Base-by-base conservation (phyloP, 2,888 invertebrate species). In the Trichogramma evanescens region DNA sequence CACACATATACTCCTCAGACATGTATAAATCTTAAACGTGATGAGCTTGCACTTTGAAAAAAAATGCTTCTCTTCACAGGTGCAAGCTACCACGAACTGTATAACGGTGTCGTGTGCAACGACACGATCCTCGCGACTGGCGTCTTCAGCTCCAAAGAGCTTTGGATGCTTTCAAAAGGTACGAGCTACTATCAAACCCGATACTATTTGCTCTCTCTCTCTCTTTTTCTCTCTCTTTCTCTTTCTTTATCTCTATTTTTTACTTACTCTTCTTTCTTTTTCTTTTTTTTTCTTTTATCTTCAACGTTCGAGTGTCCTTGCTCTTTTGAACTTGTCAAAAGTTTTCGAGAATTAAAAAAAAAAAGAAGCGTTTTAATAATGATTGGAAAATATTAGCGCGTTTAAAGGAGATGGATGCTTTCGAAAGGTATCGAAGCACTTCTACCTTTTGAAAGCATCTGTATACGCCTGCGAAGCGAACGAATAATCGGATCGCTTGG, bases 51-150 rank as follows among this genome's bases (percentile, higher is more conserved):
- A 13, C 8, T 48, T 48, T 48, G 6, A 48, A 9, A 46, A 46
- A 9, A n/a, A 70, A 73, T 75, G 76, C 74, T 70, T 77, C 71
- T 77, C 75, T 78, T 77, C 74, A 72, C 76, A 77, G 77, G 77
- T 78, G 71, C 76, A 75, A 75, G 78, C 71, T 78, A 78, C 75
- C 93, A 94, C 86, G 95, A 95, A 86, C 93, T 95, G 78, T 95
- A 95, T 86, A 95, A 95, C 83, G 95, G 95, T 80, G 95, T 96
- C 80, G 91, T 95, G 82, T 95, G 95, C 87, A 95, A 95, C 86
- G 95, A 97, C 86, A 96, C 96, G 81, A 97, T 98, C 83, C 88
- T 95, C 87, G 97, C 98, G 78, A 98, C 97, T 76, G 98, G 98
- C 80, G 98, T 98, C 81, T 99, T 98, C 88, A 95, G 96, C 75